Base-by-base conservation (phyloP, 2,797 vertebrate species). In the Malacoctenus gilli region DNA sequence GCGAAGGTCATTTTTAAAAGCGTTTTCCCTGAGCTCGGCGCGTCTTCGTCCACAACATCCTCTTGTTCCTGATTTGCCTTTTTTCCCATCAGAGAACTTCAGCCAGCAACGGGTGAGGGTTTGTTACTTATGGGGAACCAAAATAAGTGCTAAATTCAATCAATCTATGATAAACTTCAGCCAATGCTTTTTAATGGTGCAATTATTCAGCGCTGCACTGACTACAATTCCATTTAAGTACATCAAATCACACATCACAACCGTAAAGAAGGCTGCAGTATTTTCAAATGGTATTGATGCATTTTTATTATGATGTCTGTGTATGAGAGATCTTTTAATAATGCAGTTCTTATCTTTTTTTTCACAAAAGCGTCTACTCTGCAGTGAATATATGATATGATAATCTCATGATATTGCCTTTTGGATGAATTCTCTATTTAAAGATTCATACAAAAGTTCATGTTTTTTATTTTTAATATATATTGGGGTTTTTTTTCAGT, bases 381-480 rank as follows among this genome's bases (percentile, higher is more conserved):
- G 68, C 39, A 31, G 66, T 59, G 53, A 65, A 72, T 72, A 72
- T 72, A 52, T 77, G 59, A 84, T 80, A 68, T 73, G 61, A 82
- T 80, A 80, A 85, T 75, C 61, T 43, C 1, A 18, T 49, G 59
- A 80, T 82, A 87, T 83, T 86, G 76, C 63, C 52, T 84, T 79
- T 75, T 72, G 52, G 59, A 77, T 76, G 63, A 47, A 62, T 40
- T 70, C 52, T 67, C 68, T 84, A 53, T 80, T 78, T 71, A 80
- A 82, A 65, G 44, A 72, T 73, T 75, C 44, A 50, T 44, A 76
- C 58, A 55, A 21, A 72, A 4, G 39, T 59, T 72, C 72, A 75
- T 79, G 51, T 74, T 68, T 69, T 66, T 48, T 35, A 11, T 5
- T 31, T 31, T 31, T 31, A 5, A 5, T 8, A 30, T 12, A 20